A percentile compares a stretch with the other conserved stretches of the same genome.
These are phyloP conservation scores for Apistogramma diplotaenia DNA, from an alignment of 2,113 vertebrate genomes.

Conservation along the genomic window DNA sequence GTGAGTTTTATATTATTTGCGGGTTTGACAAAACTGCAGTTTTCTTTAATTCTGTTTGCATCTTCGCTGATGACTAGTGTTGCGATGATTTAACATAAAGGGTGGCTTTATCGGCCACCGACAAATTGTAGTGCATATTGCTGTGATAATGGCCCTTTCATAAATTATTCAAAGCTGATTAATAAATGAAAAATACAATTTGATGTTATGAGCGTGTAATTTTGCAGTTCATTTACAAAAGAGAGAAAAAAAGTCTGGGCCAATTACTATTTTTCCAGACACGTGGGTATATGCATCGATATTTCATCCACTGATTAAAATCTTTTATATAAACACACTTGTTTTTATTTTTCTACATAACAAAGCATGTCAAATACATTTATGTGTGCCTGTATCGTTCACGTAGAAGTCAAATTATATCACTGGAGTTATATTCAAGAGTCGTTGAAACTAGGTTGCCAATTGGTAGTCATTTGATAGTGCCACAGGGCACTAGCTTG, in stretches of 20 bases:
- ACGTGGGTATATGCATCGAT: not conserved
- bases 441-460: not conserved
- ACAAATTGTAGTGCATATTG: not conserved
- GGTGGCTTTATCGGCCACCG: not conserved
- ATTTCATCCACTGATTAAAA: not conserved
- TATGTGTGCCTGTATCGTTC: not conserved
- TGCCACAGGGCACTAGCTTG: not conserved
- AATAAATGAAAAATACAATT: not conserved
- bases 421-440: not conserved
- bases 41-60: not conserved
- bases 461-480: not conserved
- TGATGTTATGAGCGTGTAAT: not conserved
- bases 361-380: not conserved
- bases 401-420: not conserved
- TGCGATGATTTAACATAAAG: not conserved
- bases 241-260: not conserved
- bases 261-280: not conserved
- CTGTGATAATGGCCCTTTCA: not conserved
- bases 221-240: not conserved
- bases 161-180: not conserved
- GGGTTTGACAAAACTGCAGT: not conserved
- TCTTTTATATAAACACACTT: not conserved
- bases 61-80: not conserved
- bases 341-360: not conserved
- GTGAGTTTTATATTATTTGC: conserved; percentile 25